Conservation (phyloP, 1,140 invertebrate species). For the Nebria ingens region DNA sequence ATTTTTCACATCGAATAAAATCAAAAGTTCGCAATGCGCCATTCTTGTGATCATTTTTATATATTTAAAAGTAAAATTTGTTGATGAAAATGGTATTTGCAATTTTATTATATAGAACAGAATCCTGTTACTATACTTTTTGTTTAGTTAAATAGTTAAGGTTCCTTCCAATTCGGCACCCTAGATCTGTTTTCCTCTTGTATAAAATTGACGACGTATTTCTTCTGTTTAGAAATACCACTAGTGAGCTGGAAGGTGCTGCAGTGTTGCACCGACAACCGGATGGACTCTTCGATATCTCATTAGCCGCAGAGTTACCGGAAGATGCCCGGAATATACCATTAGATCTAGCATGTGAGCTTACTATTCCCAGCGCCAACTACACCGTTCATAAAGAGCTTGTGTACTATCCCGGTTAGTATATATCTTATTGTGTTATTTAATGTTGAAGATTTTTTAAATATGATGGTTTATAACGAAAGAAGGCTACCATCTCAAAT, state of each 20-base stretch:
- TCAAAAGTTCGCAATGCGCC: too few relatives aligned
- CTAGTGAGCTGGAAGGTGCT: conserved; percentile 20
- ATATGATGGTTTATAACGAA: too few relatives aligned
- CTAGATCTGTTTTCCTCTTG: too few relatives aligned
- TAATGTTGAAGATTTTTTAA: too few relatives aligned
- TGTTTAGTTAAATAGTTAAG: neutral
- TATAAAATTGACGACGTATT: too few relatives aligned
- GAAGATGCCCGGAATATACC: conserved; percentile 45
- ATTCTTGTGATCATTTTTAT: too few relatives aligned
- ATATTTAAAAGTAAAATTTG: too few relatives aligned
- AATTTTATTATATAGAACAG: neutral
- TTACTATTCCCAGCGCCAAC: conserved; percentile 52
- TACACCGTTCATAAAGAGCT: conserved; percentile 52
- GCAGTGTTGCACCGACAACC: conserved; percentile 42
- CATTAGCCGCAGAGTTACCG: conserved; percentile 30
- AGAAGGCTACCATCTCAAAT: too few relatives aligned
- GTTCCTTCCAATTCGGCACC: too few relatives aligned
- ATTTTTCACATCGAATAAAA: too few relatives aligned
- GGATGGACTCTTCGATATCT: conserved; percentile 33
- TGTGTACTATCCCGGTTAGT: conserved; percentile 58
- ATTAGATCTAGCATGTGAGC: conserved; percentile 51
- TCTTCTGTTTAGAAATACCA: conserved; percentile 3
- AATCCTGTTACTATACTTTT: neutral
- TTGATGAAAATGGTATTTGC: too few relatives aligned
- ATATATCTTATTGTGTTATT: too few relatives aligned